phyloP scores from a whole-genome alignment of 2,797 vertebrate species.

The Mormyrops attenuatus region DNA sequence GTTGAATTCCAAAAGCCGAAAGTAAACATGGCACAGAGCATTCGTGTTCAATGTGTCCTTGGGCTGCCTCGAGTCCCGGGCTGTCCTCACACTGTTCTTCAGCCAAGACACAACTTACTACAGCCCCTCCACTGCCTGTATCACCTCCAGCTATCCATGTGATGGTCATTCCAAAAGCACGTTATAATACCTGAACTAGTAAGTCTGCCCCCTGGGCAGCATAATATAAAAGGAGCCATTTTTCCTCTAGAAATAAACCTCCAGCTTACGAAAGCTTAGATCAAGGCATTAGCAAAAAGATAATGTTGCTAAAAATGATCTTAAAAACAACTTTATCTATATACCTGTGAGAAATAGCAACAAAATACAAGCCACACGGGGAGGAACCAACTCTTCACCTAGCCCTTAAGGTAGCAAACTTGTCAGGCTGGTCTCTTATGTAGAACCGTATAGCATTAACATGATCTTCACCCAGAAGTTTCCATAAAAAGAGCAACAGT shows the following conservation, averaged over 20 bases:
- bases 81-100: not conserved
- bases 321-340: not conserved
- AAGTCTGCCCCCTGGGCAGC: not conserved
- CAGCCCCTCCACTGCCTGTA: not conserved
- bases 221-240: not conserved
- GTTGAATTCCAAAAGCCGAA: not conserved
- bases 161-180: not conserved
- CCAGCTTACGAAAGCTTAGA: not conserved
- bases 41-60: not conserved
- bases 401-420: not conserved
- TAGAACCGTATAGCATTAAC: not conserved
- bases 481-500: not conserved
- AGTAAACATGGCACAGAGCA: not conserved
- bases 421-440: not conserved
- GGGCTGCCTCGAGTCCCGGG: not conserved
- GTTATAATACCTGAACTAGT: not conserved
- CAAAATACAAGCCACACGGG: not conserved
- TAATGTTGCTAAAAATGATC: not conserved
- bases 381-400: not conserved
- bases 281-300: not conserved
- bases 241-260: not conserved
- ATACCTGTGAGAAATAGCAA: no score
- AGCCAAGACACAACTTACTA: not conserved
- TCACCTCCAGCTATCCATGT: not conserved
- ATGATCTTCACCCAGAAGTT: not conserved